phyloP scores from a whole-genome alignment of 2,113 vertebrate species.

The Lanius collurio region DNA sequence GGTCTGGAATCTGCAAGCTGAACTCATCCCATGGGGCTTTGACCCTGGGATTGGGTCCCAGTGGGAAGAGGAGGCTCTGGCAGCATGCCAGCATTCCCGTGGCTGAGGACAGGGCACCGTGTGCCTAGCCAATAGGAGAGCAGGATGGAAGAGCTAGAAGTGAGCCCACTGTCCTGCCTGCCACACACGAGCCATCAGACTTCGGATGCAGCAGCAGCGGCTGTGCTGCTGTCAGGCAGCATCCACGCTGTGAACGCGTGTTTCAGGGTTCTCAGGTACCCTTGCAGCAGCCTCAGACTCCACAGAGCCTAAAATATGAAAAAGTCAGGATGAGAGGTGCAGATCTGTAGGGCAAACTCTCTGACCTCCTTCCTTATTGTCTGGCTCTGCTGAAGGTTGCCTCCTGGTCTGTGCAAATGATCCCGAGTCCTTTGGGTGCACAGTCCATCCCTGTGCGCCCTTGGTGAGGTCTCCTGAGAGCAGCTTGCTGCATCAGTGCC shows the following conservation, averaged over 20 bases:
- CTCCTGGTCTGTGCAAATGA: background rate
- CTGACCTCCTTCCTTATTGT: background rate
- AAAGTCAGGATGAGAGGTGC: background rate
- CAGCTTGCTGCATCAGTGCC: background rate
- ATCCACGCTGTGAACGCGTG: rapidly evolving
- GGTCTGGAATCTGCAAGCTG: background rate
- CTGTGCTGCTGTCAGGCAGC: background rate
- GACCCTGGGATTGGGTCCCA: background rate
- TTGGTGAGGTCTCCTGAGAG: background rate
- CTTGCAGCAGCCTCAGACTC: background rate
- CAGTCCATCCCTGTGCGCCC: background rate
- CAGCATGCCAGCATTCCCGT: background rate
- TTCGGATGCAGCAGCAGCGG: background rate
- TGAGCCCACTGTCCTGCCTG: rapidly evolving
- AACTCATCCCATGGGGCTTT: background rate
- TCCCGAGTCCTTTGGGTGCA: background rate
- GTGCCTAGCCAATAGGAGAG: background rate
- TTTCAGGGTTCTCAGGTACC: background rate
- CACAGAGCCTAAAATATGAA: background rate
- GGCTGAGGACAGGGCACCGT: background rate
- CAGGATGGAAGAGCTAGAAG: background rate
- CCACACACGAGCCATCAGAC: rapidly evolving
- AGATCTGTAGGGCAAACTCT: background rate
- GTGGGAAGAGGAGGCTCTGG: background rate
- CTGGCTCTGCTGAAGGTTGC: background rate